Percentiles rank a stretch among this genome's conserved stretches.
Evolutionary conservation across 1,140 invertebrate genomes (phyloP).

Genomic region (Rhopalosiphum padi): DNA sequence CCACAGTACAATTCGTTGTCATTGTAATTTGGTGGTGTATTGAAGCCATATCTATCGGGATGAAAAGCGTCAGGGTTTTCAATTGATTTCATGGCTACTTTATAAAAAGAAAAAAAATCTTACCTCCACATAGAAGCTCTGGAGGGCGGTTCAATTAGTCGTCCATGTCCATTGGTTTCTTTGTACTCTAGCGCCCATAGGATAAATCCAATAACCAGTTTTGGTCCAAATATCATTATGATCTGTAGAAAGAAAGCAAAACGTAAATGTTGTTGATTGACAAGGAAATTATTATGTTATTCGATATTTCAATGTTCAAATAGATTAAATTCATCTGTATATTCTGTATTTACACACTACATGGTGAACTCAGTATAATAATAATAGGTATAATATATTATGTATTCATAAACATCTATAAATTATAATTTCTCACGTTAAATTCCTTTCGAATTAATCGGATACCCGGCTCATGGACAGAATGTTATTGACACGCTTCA

Average conservation of each 20-base stretch:
- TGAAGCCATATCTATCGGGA: slow-evolving; percentile 67
- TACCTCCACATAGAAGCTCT: slow-evolving; percentile 80
- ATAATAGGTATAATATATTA: background rate
- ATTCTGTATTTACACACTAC: background rate
- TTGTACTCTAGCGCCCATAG: slow-evolving; percentile 10
- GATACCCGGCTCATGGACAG: background rate
- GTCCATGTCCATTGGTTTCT: slow-evolving; percentile 69
- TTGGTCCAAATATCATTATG: slow-evolving; percentile 25
- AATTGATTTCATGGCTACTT: background rate
- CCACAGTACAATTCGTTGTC: slow-evolving; percentile 91
- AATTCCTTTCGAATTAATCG: background rate
- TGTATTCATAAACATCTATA: background rate
- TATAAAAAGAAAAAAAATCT: background rate
- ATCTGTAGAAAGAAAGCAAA: background rate
- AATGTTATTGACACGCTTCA: background rate
- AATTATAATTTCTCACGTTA: background rate
- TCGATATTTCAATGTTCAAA: background rate
- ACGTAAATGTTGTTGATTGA: background rate
- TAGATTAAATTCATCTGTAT: background rate
- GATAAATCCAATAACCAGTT: slow-evolving; percentile 35
- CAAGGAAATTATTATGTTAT: background rate
- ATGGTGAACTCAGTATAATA: background rate
- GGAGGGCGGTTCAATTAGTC: slow-evolving; percentile 84
- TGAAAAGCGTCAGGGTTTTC: background rate
- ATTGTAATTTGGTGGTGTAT: slow-evolving; percentile 77